Evolutionary conservation across 2,888 invertebrate genomes (phyloP).

Genomic region (Argyresthia goedartella): DNA sequence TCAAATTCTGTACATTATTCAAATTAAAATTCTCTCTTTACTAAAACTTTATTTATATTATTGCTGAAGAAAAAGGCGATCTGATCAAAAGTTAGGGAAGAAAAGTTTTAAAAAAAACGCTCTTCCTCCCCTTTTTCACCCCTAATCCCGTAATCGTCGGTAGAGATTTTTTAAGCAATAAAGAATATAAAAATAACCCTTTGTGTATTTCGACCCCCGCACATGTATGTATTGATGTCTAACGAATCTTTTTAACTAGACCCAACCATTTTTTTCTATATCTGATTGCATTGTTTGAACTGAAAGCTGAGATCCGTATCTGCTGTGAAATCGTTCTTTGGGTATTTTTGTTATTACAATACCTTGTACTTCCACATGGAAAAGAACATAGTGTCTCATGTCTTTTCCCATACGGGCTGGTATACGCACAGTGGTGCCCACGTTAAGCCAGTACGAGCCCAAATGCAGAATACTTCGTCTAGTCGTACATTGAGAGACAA

Average conservation of each 20-base stretch:
- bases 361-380: too few relatives aligned
- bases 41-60: constrained; percentile 19
- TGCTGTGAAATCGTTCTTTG: constrained; percentile 1
- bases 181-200: constrained; percentile 45
- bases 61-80: constrained; percentile 33
- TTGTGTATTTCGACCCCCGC: constrained; percentile 53
- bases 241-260: constrained; percentile 43
- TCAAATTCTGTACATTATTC: constrained; percentile 30
- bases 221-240: constrained; percentile 37
- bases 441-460: too few relatives aligned
- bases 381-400: too few relatives aligned
- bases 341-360: too few relatives aligned
- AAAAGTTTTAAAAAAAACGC: constrained; percentile 22
- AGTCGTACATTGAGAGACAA: too few relatives aligned
- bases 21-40: constrained; percentile 43
- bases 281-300: constrained; percentile 23
- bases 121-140: constrained; percentile 38
- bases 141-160: constrained; percentile 62
- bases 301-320: constrained; percentile 35
- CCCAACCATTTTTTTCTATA: constrained; percentile 28
- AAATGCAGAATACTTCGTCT: too few relatives aligned
- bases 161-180: constrained; percentile 40
- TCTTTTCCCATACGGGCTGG: too few relatives aligned
- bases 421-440: too few relatives aligned
- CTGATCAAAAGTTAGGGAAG: constrained; percentile 22